These are phyloP conservation scores for Turritopsis rubra DNA, from an alignment of 30 jellyfish, hydroid and myxozoan genomes.

Conservation along the genomic window DNA sequence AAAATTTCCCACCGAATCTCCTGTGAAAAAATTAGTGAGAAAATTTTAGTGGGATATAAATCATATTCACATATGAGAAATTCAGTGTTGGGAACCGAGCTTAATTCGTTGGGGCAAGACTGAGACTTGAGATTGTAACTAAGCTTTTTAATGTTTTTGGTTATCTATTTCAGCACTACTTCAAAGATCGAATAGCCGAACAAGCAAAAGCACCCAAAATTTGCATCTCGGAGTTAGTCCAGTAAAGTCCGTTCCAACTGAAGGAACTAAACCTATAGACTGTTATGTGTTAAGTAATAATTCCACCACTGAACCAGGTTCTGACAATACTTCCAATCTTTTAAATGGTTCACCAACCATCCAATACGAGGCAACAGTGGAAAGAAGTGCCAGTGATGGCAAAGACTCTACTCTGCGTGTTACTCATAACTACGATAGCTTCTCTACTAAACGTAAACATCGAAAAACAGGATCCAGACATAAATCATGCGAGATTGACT, in stretches of 20 bases:
- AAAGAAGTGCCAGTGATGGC: constrained; percentile 30
- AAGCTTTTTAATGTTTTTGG: too few relatives aligned
- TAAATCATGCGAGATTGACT: constrained; percentile 93
- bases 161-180: constrained; percentile 4
- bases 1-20: too few relatives aligned
- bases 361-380: constrained; percentile 1
- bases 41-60: too few relatives aligned
- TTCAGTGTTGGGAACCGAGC: too few relatives aligned
- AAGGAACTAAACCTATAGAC: constrained; percentile 22
- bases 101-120: too few relatives aligned
- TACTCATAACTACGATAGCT: constrained; percentile 54
- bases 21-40: too few relatives aligned
- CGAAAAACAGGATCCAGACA: constrained; percentile 73
- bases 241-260: constrained; percentile 1
- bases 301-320: not conserved
- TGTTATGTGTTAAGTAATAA: constrained; percentile 12
- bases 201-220: not conserved
- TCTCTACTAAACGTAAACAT: constrained; percentile 66
- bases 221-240: not conserved
- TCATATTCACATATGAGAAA: too few relatives aligned
- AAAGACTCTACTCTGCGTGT: constrained; percentile 42
- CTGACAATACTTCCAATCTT: not conserved
- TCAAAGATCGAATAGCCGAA: constrained; percentile 1
- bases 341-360: constrained; percentile 27
- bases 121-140: too few relatives aligned